Evolutionary conservation across 2,888 invertebrate species (phyloP).

Genomic region (Hypselothyrea guttata): DNA sequence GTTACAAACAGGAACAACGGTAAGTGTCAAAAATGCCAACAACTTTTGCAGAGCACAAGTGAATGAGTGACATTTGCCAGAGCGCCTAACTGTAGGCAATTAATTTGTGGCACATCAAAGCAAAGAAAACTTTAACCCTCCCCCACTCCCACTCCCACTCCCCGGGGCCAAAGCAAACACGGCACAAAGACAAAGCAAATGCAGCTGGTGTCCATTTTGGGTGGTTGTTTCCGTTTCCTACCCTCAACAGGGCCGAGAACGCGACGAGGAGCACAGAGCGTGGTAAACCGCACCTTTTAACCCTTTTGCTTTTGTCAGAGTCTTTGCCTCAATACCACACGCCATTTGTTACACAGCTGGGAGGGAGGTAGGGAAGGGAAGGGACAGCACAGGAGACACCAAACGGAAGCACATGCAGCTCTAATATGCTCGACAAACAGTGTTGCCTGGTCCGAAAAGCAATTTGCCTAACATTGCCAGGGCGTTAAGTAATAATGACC

Average conservation of each 20-base stretch:
- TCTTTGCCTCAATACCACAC: conserved; percentile 30
- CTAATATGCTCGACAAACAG: conserved; percentile 63
- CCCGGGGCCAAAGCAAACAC: conserved; percentile 47
- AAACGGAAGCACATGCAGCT: conserved; percentile 56
- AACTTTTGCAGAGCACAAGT: neutral
- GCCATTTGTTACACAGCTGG: conserved; percentile 50
- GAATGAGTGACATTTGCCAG: conserved; percentile 66
- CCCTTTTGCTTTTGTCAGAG: conserved; percentile 47
- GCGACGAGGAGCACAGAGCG: conserved; percentile 20
- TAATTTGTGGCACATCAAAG: conserved; percentile 79
- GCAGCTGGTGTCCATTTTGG: conserved; percentile 71
- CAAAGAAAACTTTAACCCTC: conserved; percentile 44
- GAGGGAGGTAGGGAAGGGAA: conserved; percentile 30
- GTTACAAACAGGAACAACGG: conserved; percentile 56
- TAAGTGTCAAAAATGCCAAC: conserved; percentile 60
- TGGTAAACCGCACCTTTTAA: conserved; percentile 77
- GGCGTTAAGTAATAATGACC: conserved; percentile 72
- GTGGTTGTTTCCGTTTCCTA: conserved; percentile 61
- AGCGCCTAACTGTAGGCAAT: conserved; percentile 79
- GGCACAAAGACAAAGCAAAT: conserved; percentile 67
- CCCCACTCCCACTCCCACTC: conserved; percentile 3
- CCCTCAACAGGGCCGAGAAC: neutral
- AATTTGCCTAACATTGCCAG: conserved; percentile 72
- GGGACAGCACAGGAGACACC: conserved; percentile 25
- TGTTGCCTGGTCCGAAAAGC: conserved; percentile 41